phyloP scores from a whole-genome alignment of 1,140 invertebrate genomes.

The Cheumatopsyche charites region DNA sequence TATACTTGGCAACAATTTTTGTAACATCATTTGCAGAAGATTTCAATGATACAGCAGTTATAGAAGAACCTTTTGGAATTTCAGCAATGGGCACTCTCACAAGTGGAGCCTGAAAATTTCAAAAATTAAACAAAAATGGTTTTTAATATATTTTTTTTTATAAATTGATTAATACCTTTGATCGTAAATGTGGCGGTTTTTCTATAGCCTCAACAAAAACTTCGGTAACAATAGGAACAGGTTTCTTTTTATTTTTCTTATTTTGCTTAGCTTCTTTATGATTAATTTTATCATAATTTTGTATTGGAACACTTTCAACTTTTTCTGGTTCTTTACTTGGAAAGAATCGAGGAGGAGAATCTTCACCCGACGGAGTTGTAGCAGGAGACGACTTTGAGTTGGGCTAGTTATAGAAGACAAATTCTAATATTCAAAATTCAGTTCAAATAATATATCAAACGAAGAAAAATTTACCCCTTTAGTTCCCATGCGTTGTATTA shows the following conservation, averaged over 20 bases:
- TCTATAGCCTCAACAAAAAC: conserved; percentile 63
- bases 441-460: neutral
- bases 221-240: conserved; percentile 50
- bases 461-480: conserved; percentile 57
- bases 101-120: conserved; percentile 59
- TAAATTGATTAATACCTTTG: conserved; percentile 59
- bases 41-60: conserved; percentile 38
- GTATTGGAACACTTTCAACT: conserved; percentile 47
- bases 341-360: neutral
- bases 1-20: conserved; percentile 52
- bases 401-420: conserved; percentile 53
- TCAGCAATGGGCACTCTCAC: conserved; percentile 63
- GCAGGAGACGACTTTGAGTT: conserved; percentile 58
- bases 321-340: conserved; percentile 10
- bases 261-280: conserved; percentile 19
- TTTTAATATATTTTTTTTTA: neutral
- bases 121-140: conserved; percentile 33
- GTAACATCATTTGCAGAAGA: conserved; percentile 50
- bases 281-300: conserved; percentile 19
- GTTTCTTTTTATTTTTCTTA: conserved; percentile 32
- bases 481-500: conserved; percentile 63
- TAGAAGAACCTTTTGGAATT: conserved; percentile 56
- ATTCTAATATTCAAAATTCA: conserved; percentile 49
- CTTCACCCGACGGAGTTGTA: conserved; percentile 42
- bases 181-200: conserved; percentile 68